phyloP scores from a whole-genome alignment of 2,797 vertebrate genomes.

The Hafferia zeledoni region DNA sequence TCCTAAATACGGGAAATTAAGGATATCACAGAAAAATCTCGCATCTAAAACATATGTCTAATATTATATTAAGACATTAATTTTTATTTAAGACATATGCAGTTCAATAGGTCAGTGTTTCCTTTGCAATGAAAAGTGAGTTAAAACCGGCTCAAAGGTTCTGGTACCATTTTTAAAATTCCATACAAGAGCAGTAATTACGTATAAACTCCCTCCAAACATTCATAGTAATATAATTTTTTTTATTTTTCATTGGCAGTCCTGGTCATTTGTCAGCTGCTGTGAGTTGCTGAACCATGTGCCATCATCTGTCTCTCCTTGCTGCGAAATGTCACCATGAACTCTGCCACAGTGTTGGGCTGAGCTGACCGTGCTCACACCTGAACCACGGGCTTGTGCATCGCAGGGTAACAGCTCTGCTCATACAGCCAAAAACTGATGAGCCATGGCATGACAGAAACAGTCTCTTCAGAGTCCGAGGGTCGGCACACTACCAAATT shows the following conservation, averaged over 20 bases:
- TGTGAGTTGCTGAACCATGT: neutral
- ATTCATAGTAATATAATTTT: neutral
- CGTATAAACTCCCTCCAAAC: neutral
- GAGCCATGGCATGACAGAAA: neutral
- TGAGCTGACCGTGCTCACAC: neutral
- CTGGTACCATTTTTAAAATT: neutral
- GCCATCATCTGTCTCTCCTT: neutral
- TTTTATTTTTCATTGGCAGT: neutral
- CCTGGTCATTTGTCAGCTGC: neutral
- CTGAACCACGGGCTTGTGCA: neutral
- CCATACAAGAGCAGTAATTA: neutral
- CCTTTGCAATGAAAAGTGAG: neutral
- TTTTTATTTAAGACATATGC: neutral
- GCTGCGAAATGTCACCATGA: neutral
- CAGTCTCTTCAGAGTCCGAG: neutral
- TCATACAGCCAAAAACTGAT: fast-evolving
- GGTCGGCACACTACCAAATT: neutral
- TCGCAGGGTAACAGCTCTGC: no score
- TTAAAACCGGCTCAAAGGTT: neutral
- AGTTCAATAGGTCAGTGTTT: neutral
- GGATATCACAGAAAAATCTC: neutral
- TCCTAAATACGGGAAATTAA: neutral
- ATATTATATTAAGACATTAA: neutral
- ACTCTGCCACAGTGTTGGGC: fast-evolving
- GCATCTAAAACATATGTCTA: neutral